Evolutionary conservation across 1,140 invertebrate genomes (phyloP), one percentile per base, ranked within the genome.

Genomic region (Philopotamus ludificatus): DNA sequence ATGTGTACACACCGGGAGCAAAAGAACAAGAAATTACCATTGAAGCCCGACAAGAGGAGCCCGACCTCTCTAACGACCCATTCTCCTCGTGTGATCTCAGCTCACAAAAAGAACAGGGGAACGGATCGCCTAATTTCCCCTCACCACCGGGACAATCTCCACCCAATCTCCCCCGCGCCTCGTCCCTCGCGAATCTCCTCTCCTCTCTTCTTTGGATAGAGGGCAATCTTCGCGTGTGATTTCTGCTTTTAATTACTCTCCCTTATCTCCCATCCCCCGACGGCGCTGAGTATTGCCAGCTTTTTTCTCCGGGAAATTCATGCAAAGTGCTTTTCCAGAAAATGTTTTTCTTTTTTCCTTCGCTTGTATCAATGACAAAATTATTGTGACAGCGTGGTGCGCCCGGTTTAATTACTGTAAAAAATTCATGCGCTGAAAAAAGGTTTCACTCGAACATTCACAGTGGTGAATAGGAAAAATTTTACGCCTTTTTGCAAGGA

Each of bases 181-280:
- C 55, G 50, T 49, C 59, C 55, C 51, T 51, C 15, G 12, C 20
- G 21, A 39, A 16, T 22, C 62, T n/a, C 50, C 16, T 41, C 42
- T 42, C 18, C 1, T 34, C 39, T 25, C 23, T 58, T 22, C 41
- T 60, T 22, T 60, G 16, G 57, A 60, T 60, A 22, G 57, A 63
- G 66, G 69, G 66, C 69, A 70, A 70, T 70, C 69, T 70, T 70
- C 66, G 57, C 69, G 69, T 70, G 69, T 70, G 66, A 70, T 70
- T 70, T 70, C 66, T 70, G 63, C 66, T 70, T 70, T 70, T 70
- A 70, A 70, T 70, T 70, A 70, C 69, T 66, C 68, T 66, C 64
- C 68, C 68, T 70, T 70, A 70, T 70, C 68, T 66, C 12, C 63
- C 63, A 34, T 50, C 63, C 39, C 41, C 28, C 16, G 50, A 16